Percentiles rank a stretch among this genome's conserved stretches.
phyloP scores from a whole-genome alignment of 1,140 invertebrate genomes.

The Drosophila equinoxialis region DNA sequence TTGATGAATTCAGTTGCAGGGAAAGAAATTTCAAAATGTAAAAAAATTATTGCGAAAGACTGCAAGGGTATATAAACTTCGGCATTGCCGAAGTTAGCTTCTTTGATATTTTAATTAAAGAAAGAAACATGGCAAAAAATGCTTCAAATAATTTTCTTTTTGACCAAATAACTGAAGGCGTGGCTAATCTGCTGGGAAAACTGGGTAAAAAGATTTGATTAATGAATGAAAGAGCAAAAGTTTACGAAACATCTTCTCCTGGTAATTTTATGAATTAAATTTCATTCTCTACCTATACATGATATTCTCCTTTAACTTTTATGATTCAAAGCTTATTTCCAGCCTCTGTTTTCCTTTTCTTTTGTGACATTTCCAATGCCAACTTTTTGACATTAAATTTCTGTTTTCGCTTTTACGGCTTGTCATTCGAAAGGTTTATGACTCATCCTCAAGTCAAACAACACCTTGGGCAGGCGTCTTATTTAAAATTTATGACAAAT shows the following conservation, averaged over 20 bases:
- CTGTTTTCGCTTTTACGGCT: conserved; percentile 18
- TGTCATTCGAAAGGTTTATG: conserved; percentile 37
- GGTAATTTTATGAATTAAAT: neutral
- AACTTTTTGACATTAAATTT: conserved; percentile 8
- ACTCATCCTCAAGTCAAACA: conserved; percentile 29
- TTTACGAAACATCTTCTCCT: conserved; percentile 5
- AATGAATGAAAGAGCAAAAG: conserved; percentile 24
- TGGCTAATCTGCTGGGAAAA: conserved; percentile 9
- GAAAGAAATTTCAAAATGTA: too few species aligned
- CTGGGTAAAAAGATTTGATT: conserved; percentile 24
- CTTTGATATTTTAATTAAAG: conserved; percentile 65
- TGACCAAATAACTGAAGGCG: conserved; percentile 8
- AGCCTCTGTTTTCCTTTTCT: neutral
- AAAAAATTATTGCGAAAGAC: too few species aligned
- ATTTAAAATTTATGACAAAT: conserved; percentile 41
- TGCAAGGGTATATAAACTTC: too few species aligned
- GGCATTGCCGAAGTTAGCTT: too few species aligned
- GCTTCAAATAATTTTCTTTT: conserved; percentile 38
- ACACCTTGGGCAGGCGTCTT: conserved; percentile 13
- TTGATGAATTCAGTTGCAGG: too few species aligned
- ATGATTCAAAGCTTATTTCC: neutral
- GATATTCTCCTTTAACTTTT: neutral
- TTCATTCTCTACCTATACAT: neutral
- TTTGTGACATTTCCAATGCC: neutral
- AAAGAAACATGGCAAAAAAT: conserved; percentile 33